phyloP scores from a whole-genome alignment of 2,113 vertebrate genomes.

The Echinops telfairi region DNA sequence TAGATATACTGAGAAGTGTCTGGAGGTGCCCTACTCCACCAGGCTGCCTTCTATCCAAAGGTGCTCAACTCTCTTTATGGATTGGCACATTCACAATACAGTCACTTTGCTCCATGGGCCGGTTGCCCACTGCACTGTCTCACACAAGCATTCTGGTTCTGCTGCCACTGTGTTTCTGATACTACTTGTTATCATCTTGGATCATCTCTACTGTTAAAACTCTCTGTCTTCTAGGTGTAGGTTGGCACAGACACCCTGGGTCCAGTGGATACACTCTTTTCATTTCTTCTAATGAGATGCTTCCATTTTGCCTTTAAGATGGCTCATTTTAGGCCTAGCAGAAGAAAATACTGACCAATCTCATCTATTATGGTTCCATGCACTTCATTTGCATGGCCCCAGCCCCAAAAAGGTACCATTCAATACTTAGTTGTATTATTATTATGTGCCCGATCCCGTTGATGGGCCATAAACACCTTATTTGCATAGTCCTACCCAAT shows the following conservation, averaged over 20 bases:
- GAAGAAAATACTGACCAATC: neutral
- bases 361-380: neutral
- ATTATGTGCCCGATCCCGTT: no score
- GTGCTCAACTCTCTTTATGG: neutral
- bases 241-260: neutral
- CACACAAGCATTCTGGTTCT: neutral
- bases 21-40: neutral
- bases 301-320: neutral
- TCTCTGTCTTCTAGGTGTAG: neutral
- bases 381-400: no score
- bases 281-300: neutral
- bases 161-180: neutral
- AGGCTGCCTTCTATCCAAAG: neutral
- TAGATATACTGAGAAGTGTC: neutral
- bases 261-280: neutral
- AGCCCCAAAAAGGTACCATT: no score
- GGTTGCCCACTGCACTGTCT: neutral
- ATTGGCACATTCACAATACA: neutral
- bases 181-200: neutral
- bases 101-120: neutral
- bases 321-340: neutral
- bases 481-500: no score
- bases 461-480: no score
- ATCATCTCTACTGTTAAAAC: neutral
- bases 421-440: no score